Base-by-base conservation (phyloP, 2,113 vertebrate species). In the Piprites chloris region DNA sequence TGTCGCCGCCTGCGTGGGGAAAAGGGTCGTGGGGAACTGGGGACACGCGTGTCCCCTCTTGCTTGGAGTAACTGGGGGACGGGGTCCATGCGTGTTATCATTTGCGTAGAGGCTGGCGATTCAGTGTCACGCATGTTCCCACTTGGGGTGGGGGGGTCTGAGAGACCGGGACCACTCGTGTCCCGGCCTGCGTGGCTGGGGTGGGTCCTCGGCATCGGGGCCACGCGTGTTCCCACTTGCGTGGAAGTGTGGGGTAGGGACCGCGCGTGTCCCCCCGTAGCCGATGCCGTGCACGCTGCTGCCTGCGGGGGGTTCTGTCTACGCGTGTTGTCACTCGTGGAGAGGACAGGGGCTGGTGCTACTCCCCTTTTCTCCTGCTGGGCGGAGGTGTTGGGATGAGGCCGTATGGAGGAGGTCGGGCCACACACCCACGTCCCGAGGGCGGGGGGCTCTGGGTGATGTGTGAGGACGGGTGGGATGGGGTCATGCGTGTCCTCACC, bases 391-490 rank as follows among this genome's bases (percentile, higher is more conserved):
- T 0, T 3, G 79, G 10, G 39, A 39, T 7, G 42, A 47, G 37
- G 21, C 14, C 8, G 8, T 23, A 9, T 23, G 24, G 77, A 47
- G 62, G 24, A 11, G 22, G 8, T 37, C 9, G 14, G 83, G n/a
- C 9, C 9, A 0, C 12, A 0, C 1, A 26, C 21, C 17, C 14
- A 0, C 8, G 61, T 82, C 6, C 8, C 3, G 44, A 35, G 65
- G 15, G 14, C 46, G 27, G 8, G 9, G 10, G 5, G 22, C 19
- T 26, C 20, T 2, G 24, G 30, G 21, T 5, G 16, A 0, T n/a
- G 14, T 1, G 35, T 13, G 68, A 44, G 58, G 24, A 9, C 10
- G 27, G 16, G 30, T 5, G 61, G 30, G 69, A n/a, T 3, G 62
- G 32, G 50, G 14, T 44, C 68, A 14, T 7, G 41, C 58, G 2